Conservation (phyloP, 2,888 invertebrate species). For the Diadegma fenestrale region DNA sequence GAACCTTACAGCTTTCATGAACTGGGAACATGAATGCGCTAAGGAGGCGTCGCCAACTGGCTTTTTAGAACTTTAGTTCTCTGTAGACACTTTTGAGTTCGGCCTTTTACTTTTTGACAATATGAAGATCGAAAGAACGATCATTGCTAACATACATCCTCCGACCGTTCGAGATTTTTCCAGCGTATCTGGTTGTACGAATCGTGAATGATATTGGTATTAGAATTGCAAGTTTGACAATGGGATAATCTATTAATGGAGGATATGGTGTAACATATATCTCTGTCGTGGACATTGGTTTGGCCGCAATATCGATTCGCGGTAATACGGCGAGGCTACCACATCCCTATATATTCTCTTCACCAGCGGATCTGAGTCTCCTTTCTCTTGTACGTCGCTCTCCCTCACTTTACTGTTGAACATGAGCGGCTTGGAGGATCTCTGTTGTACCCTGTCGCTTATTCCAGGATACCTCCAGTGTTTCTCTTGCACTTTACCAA, state of each 20-base stretch:
- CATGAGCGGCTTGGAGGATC: slow-evolving; percentile 45
- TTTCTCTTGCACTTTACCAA: slow-evolving; percentile 46
- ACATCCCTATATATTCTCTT: slow-evolving; percentile 39
- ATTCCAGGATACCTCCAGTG: slow-evolving; percentile 27
- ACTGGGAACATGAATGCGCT: slow-evolving; percentile 66
- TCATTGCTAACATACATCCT: neutral
- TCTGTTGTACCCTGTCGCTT: slow-evolving; percentile 50
- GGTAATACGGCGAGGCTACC: slow-evolving; percentile 41
- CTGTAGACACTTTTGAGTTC: slow-evolving; percentile 42
- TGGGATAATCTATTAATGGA: slow-evolving; percentile 49
- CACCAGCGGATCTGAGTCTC: slow-evolving; percentile 40
- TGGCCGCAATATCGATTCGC: slow-evolving; percentile 64
- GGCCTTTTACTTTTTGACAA: neutral
- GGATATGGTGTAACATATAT: slow-evolving; percentile 49
- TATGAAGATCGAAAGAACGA: neutral
- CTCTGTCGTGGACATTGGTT: slow-evolving; percentile 63
- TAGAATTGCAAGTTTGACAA: slow-evolving; percentile 21
- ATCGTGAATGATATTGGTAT: slow-evolving; percentile 14
- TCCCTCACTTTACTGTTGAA: slow-evolving; percentile 28
- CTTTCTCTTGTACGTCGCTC: slow-evolving; percentile 4
- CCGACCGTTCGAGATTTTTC: neutral
- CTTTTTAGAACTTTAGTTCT: slow-evolving; percentile 55
- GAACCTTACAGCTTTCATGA: slow-evolving; percentile 68
- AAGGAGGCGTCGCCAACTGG: neutral
- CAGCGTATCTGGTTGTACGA: neutral